These are phyloP conservation scores for Alcis repandata DNA, from an alignment of 2,888 invertebrate genomes.

Conservation along the genomic window DNA sequence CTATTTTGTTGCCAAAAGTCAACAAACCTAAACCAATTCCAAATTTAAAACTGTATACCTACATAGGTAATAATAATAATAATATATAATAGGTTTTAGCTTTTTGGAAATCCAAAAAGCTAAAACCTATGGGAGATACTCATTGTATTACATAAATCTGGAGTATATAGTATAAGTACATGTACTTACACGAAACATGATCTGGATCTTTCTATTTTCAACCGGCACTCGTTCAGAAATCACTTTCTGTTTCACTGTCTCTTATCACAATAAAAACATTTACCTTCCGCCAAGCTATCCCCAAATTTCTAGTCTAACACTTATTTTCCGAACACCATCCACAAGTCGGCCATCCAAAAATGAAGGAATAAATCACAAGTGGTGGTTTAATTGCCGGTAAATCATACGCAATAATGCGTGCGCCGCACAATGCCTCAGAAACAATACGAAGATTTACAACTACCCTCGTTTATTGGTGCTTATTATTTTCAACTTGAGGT, in stretches of 20 bases:
- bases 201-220: neutral
- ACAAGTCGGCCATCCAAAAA: constrained; percentile 33
- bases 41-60: too few relatives aligned
- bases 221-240: too few relatives aligned
- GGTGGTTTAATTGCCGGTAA: constrained; percentile 42
- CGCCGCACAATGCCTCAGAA: constrained; percentile 40
- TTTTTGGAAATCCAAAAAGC: too few relatives aligned
- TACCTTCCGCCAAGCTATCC: neutral
- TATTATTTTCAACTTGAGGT: constrained; percentile 22
- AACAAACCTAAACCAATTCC: too few relatives aligned
- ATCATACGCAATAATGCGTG: constrained; percentile 43
- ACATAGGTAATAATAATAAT: too few relatives aligned
- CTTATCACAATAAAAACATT: neutral
- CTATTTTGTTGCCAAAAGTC: too few relatives aligned
- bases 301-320: neutral
- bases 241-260: too few relatives aligned
- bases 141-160: too few relatives aligned
- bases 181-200: too few relatives aligned
- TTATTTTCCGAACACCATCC: constrained; percentile 10
- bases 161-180: too few relatives aligned
- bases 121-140: too few relatives aligned
- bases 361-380: constrained; percentile 38
- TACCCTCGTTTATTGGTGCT: constrained; percentile 32
- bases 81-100: too few relatives aligned
- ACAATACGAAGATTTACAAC: constrained; percentile 35